Conservation (phyloP, 2,113 vertebrate genomes). For the Carettochelys insculpta region DNA sequence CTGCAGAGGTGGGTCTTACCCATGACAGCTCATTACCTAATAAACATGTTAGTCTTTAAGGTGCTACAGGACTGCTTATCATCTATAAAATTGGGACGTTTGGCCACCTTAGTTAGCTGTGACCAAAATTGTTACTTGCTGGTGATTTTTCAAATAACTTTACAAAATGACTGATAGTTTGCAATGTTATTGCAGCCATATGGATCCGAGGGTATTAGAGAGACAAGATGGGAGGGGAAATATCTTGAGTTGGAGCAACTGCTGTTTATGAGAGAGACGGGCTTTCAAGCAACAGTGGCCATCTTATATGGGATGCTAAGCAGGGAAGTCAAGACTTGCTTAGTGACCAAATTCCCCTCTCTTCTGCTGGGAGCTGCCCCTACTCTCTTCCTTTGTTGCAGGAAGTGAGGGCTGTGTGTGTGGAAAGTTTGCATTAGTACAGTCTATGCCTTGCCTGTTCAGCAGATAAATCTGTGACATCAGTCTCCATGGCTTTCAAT, state of each 20-base stretch:
- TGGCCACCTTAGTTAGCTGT: not conserved
- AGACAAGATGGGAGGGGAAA: not conserved
- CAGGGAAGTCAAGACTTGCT: not conserved
- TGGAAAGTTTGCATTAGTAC: fast-evolving
- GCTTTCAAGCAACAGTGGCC: not conserved
- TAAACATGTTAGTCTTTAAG: too few relatives aligned
- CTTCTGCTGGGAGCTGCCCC: not conserved
- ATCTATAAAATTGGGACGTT: too few relatives aligned
- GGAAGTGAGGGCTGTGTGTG: not conserved
- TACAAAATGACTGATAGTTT: not conserved
- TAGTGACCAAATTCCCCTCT: not conserved
- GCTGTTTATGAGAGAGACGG: not conserved
- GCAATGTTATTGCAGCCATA: not conserved
- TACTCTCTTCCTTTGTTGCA: not conserved
- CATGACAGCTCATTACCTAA: too few relatives aligned
- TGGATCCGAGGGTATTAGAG: not conserved
- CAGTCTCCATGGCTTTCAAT: constrained; percentile 24
- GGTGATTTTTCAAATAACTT: not conserved
- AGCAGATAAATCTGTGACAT: not conserved
- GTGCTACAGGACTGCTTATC: too few relatives aligned
- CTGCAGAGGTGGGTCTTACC: too few relatives aligned
- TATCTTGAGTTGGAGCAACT: not conserved
- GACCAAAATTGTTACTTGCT: not conserved
- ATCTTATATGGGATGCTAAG: not conserved
- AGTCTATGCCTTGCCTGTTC: fast-evolving